A percentile compares a stretch with the other conserved stretches of the same genome.
Evolutionary conservation across 2,113 vertebrate species (phyloP).

Genomic region (Megalops atlanticus): DNA sequence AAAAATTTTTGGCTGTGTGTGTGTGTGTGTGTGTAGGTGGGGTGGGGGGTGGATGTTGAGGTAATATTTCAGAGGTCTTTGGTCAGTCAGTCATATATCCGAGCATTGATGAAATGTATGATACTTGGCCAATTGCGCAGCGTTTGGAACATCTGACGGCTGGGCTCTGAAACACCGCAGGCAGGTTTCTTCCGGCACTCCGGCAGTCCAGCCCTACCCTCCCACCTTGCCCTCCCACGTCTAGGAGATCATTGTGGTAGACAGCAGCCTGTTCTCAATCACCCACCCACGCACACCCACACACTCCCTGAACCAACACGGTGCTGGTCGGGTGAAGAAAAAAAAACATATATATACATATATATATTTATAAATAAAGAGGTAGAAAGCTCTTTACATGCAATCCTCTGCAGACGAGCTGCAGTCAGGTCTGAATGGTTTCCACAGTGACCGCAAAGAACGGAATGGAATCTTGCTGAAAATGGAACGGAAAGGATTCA

Average conservation of each 20-base stretch:
- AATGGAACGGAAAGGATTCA: not conserved
- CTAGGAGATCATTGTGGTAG: slow-evolving; percentile 13
- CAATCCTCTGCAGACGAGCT: slow-evolving; percentile 45
- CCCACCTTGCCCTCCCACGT: slow-evolving; percentile 20
- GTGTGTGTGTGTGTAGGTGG: too few species aligned
- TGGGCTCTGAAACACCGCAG: too few species aligned
- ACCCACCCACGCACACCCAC: slow-evolving; percentile 68
- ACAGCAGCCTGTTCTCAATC: slow-evolving; percentile 45
- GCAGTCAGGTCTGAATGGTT: slow-evolving; percentile 54
- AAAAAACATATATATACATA: too few species aligned
- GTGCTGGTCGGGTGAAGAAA: not conserved
- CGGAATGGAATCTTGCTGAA: not conserved
- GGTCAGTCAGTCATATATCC: not conserved
- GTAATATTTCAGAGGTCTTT: not conserved
- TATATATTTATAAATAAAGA: slow-evolving; percentile 47
- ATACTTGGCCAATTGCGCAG: too few species aligned
- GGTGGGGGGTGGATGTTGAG: too few species aligned
- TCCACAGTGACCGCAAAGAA: slow-evolving; percentile 52
- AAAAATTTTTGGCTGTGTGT: too few species aligned
- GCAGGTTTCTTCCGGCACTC: too few species aligned
- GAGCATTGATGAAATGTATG: not conserved
- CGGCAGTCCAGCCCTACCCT: not conserved
- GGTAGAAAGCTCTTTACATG: slow-evolving; percentile 32
- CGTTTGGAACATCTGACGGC: too few species aligned
- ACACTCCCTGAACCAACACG: slow-evolving; percentile 41